These are phyloP conservation scores for Gadus chalcogrammus DNA, from an alignment of 2,113 vertebrate species.

Conservation along the genomic window DNA sequence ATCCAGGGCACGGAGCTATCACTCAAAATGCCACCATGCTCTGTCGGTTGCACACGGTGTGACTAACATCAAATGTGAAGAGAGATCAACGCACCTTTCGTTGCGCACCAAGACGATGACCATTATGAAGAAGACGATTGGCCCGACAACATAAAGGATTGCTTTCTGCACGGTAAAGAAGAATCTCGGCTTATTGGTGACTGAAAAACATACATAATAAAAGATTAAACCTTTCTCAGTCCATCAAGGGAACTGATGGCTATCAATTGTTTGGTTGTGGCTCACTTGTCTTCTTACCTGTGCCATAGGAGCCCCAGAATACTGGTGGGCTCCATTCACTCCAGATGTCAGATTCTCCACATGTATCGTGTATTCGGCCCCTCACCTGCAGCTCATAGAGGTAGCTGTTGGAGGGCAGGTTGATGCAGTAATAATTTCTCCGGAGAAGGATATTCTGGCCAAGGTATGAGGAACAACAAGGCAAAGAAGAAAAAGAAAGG, in stretches of 20 bases:
- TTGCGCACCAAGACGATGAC: conserved; percentile 39
- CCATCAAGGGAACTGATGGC: background rate
- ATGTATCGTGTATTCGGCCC: conserved; percentile 7
- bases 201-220: conserved; percentile 13
- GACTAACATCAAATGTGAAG: background rate
- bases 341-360: conserved; percentile 34
- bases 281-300: background rate
- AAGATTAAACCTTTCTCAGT: background rate
- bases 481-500: too few species aligned
- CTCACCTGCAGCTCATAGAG: conserved; percentile 39
- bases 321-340: conserved; percentile 47
- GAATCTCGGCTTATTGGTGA: fast-evolving
- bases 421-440: conserved; percentile 4
- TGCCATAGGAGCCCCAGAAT: conserved; percentile 20
- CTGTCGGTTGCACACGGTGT: background rate
- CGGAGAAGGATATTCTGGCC: too few species aligned
- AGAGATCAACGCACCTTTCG: conserved; percentile 53
- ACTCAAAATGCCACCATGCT: background rate
- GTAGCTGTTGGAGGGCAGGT: conserved; percentile 20
- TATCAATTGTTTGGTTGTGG: background rate
- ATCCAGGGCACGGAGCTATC: background rate
- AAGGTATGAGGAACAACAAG: too few species aligned
- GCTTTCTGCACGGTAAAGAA: conserved; percentile 21
- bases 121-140: conserved; percentile 30
- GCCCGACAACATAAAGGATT: conserved; percentile 27